Evolutionary conservation across 2,113 vertebrate species (phyloP).

Genomic region (Casuarius casuarius): DNA sequence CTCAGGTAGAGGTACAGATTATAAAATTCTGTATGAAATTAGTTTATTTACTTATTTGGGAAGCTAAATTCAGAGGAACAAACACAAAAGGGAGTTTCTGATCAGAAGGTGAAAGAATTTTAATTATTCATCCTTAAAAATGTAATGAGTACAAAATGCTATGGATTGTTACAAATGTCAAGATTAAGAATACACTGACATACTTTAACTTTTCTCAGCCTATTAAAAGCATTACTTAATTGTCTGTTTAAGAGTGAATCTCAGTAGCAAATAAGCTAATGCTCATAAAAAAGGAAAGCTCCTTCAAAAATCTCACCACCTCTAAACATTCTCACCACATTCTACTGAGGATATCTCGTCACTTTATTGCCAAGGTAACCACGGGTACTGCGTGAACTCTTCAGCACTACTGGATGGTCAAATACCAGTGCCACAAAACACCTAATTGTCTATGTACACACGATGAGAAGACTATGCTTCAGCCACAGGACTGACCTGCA

Average conservation of each 20-base stretch:
- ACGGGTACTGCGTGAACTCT: not conserved
- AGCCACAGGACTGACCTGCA: not conserved
- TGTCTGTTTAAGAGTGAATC: constrained; percentile 31
- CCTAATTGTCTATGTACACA: not conserved
- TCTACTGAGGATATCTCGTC: constrained; percentile 14
- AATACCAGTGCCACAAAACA: not conserved
- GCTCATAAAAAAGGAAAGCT: constrained; percentile 14
- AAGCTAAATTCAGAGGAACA: not conserved
- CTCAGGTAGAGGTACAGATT: not conserved
- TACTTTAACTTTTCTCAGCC: constrained; percentile 39
- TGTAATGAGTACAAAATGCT: constrained; percentile 25
- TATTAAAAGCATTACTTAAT: constrained; percentile 34
- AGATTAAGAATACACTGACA: constrained; percentile 15
- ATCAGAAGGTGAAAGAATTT: constrained; percentile 5
- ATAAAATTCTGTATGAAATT: not conserved
- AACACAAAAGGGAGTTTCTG: not conserved
- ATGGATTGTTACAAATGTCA: not conserved
- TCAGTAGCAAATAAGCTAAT: constrained; percentile 44
- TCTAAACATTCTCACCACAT: constrained; percentile 32
- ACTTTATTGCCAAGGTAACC: constrained; percentile 51
- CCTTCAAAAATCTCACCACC: constrained; percentile 4
- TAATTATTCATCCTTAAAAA: constrained; percentile 28
- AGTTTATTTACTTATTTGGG: constrained; percentile 25
- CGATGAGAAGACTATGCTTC: not conserved
- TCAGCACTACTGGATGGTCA: not conserved